Evolutionary conservation across 2,797 vertebrate genomes (phyloP).

Genomic region (Ceryle rudis): DNA sequence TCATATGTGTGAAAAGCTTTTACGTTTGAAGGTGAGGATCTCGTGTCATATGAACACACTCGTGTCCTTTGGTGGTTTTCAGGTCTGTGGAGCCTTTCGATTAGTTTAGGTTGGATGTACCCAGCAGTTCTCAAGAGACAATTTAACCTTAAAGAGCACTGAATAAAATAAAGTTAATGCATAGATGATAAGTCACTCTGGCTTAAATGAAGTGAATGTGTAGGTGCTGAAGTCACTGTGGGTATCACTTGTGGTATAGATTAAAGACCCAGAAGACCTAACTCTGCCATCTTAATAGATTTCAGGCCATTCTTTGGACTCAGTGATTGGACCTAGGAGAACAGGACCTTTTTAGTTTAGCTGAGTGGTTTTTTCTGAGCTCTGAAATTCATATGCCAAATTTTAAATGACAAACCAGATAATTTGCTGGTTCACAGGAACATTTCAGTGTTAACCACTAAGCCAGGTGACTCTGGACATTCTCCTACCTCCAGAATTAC

Average conservation of each 20-base stretch:
- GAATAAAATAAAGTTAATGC: background rate
- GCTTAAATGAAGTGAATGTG: background rate
- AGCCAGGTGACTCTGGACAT: background rate
- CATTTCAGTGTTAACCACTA: background rate
- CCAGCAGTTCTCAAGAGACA: background rate
- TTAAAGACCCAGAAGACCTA: background rate
- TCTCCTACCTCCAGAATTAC: background rate
- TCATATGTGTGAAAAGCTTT: fast-evolving
- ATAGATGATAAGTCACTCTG: background rate
- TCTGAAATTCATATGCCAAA: background rate
- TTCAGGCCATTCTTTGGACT: background rate
- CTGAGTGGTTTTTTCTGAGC: fast-evolving
- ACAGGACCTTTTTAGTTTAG: background rate
- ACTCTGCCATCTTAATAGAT: background rate
- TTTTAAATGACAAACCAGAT: background rate
- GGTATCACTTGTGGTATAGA: background rate
- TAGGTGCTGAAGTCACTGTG: background rate
- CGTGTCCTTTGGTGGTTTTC: background rate
- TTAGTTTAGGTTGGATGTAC: background rate
- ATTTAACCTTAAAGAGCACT: slow-evolving; percentile 5
- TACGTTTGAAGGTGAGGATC: background rate
- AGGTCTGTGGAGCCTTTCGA: background rate
- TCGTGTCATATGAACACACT: background rate
- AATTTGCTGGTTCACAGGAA: background rate
- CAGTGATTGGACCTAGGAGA: background rate